These are phyloP conservation scores for Hypsibius dujardini DNA, from an alignment of 1,140 invertebrate genomes.

Conservation along the genomic window DNA sequence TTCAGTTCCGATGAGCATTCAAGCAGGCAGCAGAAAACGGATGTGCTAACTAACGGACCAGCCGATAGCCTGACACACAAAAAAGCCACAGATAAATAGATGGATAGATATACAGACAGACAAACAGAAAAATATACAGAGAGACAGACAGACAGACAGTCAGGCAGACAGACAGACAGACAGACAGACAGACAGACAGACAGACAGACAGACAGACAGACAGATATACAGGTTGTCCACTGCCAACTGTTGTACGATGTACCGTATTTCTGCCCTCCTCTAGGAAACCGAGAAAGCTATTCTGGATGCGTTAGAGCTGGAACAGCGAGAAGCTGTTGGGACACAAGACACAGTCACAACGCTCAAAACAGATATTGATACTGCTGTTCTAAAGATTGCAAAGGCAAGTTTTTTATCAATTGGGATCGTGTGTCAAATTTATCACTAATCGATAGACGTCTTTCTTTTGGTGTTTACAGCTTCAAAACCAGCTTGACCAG, in stretches of 20 bases:
- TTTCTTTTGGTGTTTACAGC: background rate
- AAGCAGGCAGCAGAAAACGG: background rate
- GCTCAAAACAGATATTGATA: conserved; percentile 5
- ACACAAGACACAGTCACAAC: background rate
- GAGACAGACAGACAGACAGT: background rate
- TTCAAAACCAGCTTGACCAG: background rate
- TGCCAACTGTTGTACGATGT: background rate
- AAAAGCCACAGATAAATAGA: too few relatives aligned
- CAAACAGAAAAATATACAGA: too few relatives aligned
- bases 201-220: background rate
- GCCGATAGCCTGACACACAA: too few relatives aligned
- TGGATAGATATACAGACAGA: too few relatives aligned
- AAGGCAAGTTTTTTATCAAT: background rate
- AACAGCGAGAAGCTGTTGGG: background rate
- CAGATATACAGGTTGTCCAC: background rate
- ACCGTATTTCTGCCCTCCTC: background rate
- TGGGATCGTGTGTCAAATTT: too few relatives aligned
- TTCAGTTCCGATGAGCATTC: background rate
- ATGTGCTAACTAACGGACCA: background rate
- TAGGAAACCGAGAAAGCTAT: background rate
- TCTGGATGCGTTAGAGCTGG: background rate
- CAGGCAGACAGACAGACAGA: background rate
- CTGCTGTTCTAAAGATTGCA: background rate
- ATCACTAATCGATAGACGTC: background rate
- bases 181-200: background rate